Evolutionary conservation across 2,888 invertebrate genomes (phyloP), one percentile per base, ranked within the genome.

Genomic region (Lasius fuliginosus): DNA sequence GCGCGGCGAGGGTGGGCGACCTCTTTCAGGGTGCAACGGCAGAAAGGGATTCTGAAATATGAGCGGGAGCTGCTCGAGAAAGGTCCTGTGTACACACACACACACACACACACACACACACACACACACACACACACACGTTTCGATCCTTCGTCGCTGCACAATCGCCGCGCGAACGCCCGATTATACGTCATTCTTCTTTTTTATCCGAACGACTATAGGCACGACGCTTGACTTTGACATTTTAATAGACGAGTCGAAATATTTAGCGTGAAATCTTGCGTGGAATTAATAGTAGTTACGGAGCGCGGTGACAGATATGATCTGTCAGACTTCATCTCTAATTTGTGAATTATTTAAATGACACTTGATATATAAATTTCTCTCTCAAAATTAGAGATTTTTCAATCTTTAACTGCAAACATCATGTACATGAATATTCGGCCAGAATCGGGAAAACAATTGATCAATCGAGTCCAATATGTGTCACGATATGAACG

Each of bases 11-110:
- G 76, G 69, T 74, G 69, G 71, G 56, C 77, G 62, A 62, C 62
- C 83, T 56, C 58, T 83, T 85, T 83, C 85, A 73, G 67, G 71
- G 62, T 71, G 73, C 64, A 65, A 33, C 76, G 33, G 58, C 62
- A 67, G 86, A 85, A 85, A 84, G 75, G 84, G 84, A 84, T 84
- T 81, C 79, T 89, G 89, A 89, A 87, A 89, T 89, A 89, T 75
- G 89, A 89, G 85, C 82, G 77, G 76, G 56, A 84, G 33, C 77
- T 64, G 62, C 69, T 83, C 87, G 88, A 86, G 76, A 56, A 82
- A 83, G 75, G 36, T 83, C 83, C 62, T 79, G 75, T 68, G 62
- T 74, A 75, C 67, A 68, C 81, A 83, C 49, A 76, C 18, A 46
- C 11, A 42, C 42, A 42, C 42, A 42, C 42, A 42, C 42, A 46